Evolutionary conservation across 1,140 invertebrate genomes (phyloP).

Genomic region (Homarus americanus): DNA sequence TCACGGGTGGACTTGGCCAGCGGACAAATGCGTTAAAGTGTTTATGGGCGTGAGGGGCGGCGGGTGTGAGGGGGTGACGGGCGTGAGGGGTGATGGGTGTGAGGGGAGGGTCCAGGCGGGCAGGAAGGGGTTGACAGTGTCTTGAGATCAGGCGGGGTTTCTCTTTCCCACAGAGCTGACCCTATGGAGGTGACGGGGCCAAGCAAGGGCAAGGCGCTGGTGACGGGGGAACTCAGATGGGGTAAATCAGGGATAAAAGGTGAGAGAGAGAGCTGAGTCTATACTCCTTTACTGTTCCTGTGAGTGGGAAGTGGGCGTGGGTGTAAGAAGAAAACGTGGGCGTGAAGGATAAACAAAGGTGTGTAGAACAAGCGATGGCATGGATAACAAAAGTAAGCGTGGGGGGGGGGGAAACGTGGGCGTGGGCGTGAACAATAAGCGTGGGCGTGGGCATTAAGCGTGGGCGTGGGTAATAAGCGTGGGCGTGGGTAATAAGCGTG

Average conservation of each 20-base stretch:
- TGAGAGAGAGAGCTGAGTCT: neutral
- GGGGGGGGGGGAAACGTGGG: neutral
- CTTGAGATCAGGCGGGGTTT: slow-evolving; percentile 1
- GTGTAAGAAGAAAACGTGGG: neutral
- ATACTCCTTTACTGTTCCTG: too few relatives aligned
- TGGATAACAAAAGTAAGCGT: neutral
- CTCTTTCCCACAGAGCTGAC: slow-evolving; percentile 7
- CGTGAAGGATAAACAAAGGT: neutral
- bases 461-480: neutral
- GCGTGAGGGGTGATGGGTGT: neutral
- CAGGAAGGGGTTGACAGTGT: neutral
- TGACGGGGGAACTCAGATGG: too few relatives aligned
- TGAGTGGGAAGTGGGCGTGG: neutral
- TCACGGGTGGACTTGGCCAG: slow-evolving; percentile 4
- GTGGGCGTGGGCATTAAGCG: neutral
- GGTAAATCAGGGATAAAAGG: neutral
- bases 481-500: neutral
- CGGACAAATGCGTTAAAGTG: slow-evolving; percentile 49
- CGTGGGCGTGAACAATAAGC: too few relatives aligned
- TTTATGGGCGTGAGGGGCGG: slow-evolving; percentile 36
- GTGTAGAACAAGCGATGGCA: neutral
- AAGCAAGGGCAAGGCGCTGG: too few relatives aligned
- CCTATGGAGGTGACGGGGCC: neutral
- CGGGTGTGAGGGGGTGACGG: neutral
- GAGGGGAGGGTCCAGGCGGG: neutral